Conservation (phyloP, 2,888 invertebrate species). For the Herminia tarsipennalis region DNA sequence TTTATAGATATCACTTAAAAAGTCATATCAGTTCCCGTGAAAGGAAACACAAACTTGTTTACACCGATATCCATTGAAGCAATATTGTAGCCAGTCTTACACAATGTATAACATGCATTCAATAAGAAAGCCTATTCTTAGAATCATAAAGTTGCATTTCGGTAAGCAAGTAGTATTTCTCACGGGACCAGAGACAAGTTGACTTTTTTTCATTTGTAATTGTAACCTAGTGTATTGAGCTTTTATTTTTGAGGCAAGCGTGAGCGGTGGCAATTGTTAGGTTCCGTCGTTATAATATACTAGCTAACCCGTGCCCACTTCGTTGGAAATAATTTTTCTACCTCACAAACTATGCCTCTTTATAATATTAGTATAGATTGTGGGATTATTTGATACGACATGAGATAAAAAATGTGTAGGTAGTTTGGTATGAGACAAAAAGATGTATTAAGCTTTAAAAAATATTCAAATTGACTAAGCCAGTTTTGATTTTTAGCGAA, state of each 20-base stretch:
- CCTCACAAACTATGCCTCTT: no score
- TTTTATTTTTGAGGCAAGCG: constrained; percentile 19
- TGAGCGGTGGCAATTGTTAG: no score
- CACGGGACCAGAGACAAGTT: constrained; percentile 21
- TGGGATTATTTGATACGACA: no score
- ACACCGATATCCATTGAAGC: constrained; percentile 8
- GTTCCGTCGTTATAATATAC: no score
- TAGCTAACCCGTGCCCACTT: no score
- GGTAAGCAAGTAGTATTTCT: constrained; percentile 14
- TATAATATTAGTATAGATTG: not conserved
- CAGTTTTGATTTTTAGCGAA: no score
- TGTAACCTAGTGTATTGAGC: constrained; percentile 33
- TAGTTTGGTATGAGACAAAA: no score
- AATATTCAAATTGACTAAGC: no score
- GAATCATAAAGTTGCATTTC: constrained; percentile 1
- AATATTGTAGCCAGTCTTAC: not conserved
- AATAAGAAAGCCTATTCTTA: constrained; percentile 7
- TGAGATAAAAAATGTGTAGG: no score
- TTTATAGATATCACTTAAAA: not conserved
- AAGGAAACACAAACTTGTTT: constrained; percentile 6
- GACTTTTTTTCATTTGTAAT: constrained; percentile 29
- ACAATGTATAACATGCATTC: constrained; percentile 1
- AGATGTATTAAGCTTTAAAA: no score
- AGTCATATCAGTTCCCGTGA: not conserved
- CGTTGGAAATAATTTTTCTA: no score